These are phyloP conservation scores for Conomelus anceps DNA, from an alignment of 2,888 invertebrate genomes.

Conservation along the genomic window DNA sequence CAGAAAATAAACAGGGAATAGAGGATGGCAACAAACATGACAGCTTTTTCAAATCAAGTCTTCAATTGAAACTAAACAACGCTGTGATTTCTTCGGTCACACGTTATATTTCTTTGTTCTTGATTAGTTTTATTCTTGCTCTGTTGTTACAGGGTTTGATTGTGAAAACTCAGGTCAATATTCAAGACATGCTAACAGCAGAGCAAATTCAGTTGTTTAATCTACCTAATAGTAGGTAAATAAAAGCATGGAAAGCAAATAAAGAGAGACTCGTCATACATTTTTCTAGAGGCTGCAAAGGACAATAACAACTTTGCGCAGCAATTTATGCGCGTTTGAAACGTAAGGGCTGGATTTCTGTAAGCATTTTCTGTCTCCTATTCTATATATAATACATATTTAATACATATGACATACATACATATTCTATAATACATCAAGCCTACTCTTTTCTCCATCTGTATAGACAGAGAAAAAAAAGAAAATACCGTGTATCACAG, in stretches of 20 bases:
- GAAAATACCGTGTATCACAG: no score
- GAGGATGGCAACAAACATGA: neutral
- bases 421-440: no score
- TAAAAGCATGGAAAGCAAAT: neutral
- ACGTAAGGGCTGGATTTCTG: no score
- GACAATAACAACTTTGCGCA: no score
- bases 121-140: neutral
- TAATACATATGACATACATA: no score
- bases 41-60: neutral
- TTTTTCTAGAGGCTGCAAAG: no score
- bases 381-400: no score
- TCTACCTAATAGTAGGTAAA: neutral
- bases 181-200: neutral
- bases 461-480: no score
- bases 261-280: no score
- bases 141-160: neutral
- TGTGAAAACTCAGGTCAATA: neutral
- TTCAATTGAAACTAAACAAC: neutral
- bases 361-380: no score
- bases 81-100: neutral
- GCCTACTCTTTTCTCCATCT: no score
- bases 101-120: neutral
- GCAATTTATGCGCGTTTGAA: no score
- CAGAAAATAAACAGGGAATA: neutral
- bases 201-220: neutral